These are phyloP conservation scores for Oryzias dopingdopingensis DNA, from an alignment of 2,797 vertebrate species.

Conservation along the genomic window DNA sequence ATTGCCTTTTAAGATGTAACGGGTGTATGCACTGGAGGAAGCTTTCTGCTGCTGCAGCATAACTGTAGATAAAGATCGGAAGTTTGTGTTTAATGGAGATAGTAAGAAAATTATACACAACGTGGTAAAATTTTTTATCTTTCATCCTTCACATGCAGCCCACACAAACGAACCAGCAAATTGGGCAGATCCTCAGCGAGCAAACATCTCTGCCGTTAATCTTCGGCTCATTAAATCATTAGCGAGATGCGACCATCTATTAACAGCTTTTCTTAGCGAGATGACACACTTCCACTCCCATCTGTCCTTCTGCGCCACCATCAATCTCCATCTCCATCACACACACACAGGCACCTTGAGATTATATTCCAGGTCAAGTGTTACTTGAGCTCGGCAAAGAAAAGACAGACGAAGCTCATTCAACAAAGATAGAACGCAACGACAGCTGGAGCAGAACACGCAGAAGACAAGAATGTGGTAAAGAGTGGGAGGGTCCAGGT, in stretches of 20 bases:
- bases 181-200: not conserved
- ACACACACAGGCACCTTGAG: not conserved
- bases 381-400: not conserved
- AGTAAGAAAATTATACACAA: not conserved
- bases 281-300: slow-evolving; percentile 13
- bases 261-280: slow-evolving; percentile 23
- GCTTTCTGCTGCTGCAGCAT: not conserved
- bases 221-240: slow-evolving; percentile 5
- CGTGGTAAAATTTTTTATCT: not conserved
- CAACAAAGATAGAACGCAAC: slow-evolving; percentile 13
- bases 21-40: not conserved
- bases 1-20: too few species aligned
- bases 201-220: slow-evolving; percentile 8
- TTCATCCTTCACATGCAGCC: not conserved
- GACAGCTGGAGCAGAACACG: slow-evolving; percentile 14
- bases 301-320: not conserved
- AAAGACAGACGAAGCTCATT: slow-evolving; percentile 1
- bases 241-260: slow-evolving; percentile 10
- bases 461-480: slow-evolving; percentile 23
- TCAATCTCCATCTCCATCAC: not conserved
- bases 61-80: not conserved
- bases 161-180: too few species aligned
- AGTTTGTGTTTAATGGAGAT: not conserved
- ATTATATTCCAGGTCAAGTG: not conserved
- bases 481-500: slow-evolving; percentile 32